Percentiles rank a stretch among this genome's conserved stretches.
phyloP scores from a whole-genome alignment of 1,140 invertebrate species.

The Hydropsyche tenuis region DNA sequence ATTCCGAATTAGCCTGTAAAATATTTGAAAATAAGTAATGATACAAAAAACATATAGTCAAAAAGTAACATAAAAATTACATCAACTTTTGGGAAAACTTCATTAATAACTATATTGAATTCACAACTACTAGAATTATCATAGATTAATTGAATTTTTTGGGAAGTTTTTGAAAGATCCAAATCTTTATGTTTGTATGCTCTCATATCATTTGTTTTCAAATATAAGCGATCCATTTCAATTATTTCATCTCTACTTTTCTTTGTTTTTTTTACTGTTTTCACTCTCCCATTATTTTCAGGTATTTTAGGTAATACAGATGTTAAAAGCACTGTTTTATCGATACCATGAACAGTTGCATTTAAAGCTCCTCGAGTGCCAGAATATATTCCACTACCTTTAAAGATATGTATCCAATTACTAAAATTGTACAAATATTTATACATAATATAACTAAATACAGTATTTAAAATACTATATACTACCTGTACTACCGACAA shows the following conservation, averaged over 20 bases:
- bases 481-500: slow-evolving; percentile 63
- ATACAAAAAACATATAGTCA: too few relatives aligned
- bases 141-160: slow-evolving; percentile 28
- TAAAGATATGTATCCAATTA: too few relatives aligned
- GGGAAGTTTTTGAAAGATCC: not conserved
- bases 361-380: slow-evolving; percentile 58
- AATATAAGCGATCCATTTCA: slow-evolving; percentile 34
- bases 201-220: slow-evolving; percentile 37
- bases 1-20: slow-evolving; percentile 17
- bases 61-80: too few relatives aligned
- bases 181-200: slow-evolving; percentile 23
- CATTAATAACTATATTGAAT: slow-evolving; percentile 33
- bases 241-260: not conserved
- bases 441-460: too few relatives aligned
- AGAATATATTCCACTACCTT: slow-evolving; percentile 70
- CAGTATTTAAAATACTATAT: not conserved
- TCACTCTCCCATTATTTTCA: not conserved
- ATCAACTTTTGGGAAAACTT: too few relatives aligned
- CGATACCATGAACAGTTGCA: slow-evolving; percentile 59
- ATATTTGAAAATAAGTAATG: too few relatives aligned
- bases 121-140: slow-evolving; percentile 31
- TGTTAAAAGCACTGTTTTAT: slow-evolving; percentile 59
- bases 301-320: slow-evolving; percentile 61
- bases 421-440: not conserved
- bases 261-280: not conserved